Evolutionary conservation across 35 echinoderm and acorn worm species (phyloP).

Genomic region (Hemicentrotus pulcherrimus): DNA sequence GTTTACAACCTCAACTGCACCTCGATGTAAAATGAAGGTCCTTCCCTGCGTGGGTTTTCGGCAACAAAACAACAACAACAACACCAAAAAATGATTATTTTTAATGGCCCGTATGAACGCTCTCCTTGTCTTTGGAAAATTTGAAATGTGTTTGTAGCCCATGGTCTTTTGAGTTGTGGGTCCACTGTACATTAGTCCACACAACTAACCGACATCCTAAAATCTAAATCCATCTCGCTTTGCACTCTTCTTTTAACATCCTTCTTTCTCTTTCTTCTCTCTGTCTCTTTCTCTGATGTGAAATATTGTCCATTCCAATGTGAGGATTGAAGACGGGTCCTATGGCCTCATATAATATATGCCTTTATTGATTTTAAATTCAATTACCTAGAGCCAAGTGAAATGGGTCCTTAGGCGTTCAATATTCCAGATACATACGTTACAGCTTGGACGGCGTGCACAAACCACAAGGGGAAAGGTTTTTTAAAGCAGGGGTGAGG

Average conservation of each 20-base stretch:
- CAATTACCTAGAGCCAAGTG: conserved; percentile 17
- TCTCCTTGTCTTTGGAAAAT: not conserved
- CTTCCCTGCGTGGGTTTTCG: too few species aligned
- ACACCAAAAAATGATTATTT: too few species aligned
- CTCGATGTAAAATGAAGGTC: too few species aligned
- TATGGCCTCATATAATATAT: conserved; percentile 21
- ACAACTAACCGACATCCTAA: not conserved
- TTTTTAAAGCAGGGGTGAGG: not conserved
- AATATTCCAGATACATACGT: conserved; percentile 44
- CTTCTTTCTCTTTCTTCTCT: not conserved
- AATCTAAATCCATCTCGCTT: not conserved
- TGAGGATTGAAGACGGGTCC: not conserved
- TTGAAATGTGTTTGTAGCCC: not conserved
- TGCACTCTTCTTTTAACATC: not conserved
- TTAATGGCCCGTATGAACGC: not conserved
- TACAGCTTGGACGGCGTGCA: not conserved
- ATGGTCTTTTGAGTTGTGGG: not conserved
- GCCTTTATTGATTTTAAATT: conserved; percentile 49
- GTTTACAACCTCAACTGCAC: too few species aligned
- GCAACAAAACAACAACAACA: too few species aligned
- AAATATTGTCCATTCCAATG: not conserved
- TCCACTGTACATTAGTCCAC: not conserved
- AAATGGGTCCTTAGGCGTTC: conserved; percentile 18
- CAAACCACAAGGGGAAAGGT: not conserved
- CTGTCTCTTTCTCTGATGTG: not conserved